phyloP scores from a whole-genome alignment of 2,888 invertebrate genomes.

The Lamproptera curius region DNA sequence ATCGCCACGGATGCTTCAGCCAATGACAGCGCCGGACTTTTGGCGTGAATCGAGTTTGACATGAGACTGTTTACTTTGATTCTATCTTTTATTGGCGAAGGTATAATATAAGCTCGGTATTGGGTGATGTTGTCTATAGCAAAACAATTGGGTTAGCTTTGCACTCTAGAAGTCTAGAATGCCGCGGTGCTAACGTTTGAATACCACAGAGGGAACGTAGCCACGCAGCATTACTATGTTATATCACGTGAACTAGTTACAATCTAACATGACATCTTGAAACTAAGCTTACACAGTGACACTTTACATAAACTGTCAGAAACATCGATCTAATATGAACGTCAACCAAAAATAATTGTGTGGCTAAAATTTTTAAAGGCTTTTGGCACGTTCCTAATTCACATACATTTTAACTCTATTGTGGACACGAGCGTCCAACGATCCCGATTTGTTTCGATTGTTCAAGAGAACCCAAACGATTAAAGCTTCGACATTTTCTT shows the following conservation, averaged over 20 bases:
- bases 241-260: conserved; percentile 59
- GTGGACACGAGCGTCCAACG: conserved; percentile 77
- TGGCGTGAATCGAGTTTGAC: no score
- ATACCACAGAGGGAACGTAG: conserved; percentile 28
- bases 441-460: conserved; percentile 34
- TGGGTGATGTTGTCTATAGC: conserved; percentile 71
- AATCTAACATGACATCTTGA: conserved; percentile 70
- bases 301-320: conserved; percentile 65
- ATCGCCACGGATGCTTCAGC: no score
- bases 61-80: no score
- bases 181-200: conserved; percentile 23
- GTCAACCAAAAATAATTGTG: conserved; percentile 48
- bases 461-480: no score
- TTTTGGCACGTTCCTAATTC: conserved; percentile 43
- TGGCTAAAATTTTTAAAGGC: conserved; percentile 35
- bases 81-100: no score
- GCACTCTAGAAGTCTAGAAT: conserved; percentile 66
- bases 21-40: no score
- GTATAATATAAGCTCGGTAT: no score
- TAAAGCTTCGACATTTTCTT: no score
- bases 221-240: conserved; percentile 47
- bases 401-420: conserved; percentile 52
- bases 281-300: conserved; percentile 71
- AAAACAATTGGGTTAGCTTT: conserved; percentile 73
- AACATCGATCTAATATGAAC: conserved; percentile 60